A percentile compares a stretch with the other conserved stretches of the same genome.
Evolutionary conservation across 2,888 invertebrate genomes (phyloP).

Genomic region (Protodeltote pygarga): DNA sequence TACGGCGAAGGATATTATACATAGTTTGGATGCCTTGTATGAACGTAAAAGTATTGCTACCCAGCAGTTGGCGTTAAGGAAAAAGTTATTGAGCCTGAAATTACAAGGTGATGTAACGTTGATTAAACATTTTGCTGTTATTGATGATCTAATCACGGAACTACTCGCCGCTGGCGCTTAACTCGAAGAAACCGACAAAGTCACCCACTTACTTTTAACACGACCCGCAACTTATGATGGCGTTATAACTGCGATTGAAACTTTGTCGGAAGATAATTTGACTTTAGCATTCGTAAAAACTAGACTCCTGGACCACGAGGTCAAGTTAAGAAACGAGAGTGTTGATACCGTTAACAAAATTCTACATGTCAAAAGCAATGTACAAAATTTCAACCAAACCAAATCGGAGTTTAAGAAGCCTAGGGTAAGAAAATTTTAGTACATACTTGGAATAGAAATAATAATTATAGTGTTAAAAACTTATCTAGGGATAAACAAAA

Average conservation of each 20-base stretch:
- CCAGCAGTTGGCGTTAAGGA: slow-evolving; percentile 39
- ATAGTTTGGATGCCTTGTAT: slow-evolving; percentile 30
- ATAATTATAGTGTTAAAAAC: no score
- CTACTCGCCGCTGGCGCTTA: slow-evolving; percentile 57
- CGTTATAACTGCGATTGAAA: slow-evolving; percentile 63
- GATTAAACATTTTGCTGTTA: slow-evolving; percentile 21
- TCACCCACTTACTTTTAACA: slow-evolving; percentile 60
- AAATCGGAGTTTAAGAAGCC: no score
- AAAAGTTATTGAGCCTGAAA: slow-evolving; percentile 36
- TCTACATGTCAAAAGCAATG: no score
- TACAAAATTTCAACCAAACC: no score
- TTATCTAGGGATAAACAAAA: slow-evolving; percentile 6
- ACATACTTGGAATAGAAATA: no score
- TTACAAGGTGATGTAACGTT: slow-evolving; percentile 12
- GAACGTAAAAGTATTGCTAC: slow-evolving; percentile 46
- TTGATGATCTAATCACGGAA: slow-evolving; percentile 60
- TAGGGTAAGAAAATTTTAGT: no score
- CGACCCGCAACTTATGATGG: slow-evolving; percentile 59
- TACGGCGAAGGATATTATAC: slow-evolving; percentile 27
- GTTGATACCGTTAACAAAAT: no score
- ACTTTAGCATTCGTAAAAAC: slow-evolving; percentile 55
- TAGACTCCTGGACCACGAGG: slow-evolving; percentile 15
- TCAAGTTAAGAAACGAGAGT: slow-evolving; percentile 4
- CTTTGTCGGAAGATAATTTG: slow-evolving; percentile 54
- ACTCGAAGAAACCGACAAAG: slow-evolving; percentile 60